Evolutionary conservation across 2,113 vertebrate genomes (phyloP), one percentile per base, ranked within the genome.

Genomic region (Fulica atra): DNA sequence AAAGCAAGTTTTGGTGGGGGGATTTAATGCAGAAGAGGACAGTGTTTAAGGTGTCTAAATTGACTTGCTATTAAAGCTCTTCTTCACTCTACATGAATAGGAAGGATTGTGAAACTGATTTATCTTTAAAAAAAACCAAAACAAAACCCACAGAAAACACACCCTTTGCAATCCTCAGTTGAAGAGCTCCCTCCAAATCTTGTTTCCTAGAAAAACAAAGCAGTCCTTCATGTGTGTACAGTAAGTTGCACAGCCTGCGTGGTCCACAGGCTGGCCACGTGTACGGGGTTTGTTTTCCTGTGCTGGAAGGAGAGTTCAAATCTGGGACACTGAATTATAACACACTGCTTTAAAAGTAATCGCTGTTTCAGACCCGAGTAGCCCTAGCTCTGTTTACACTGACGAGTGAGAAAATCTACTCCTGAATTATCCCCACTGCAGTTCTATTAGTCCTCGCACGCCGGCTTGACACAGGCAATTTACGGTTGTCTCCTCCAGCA

Each of bases 401-500:
- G 85, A 64, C 0, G 5, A 94, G 82, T 74, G 66, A 91, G 86
- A 90, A 92, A 83, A 94, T 68, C 86, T 92, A 17, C 80, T 92
- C 82, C 31, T 81, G 93, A 94, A 94, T 90, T 93, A 90, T 86
- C 93, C 90, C 93, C 76, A 35, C 85, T 78, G 88, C 86, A 89
- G 86, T 76, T 92, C 90, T 83, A 57, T 86, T 88, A 88, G 95
- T 72, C 69, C 72, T 95, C 4, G 1, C 82, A 33, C 2, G 1
- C 81, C 11, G 5, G 81, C 91, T 92, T 28, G 3, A 64, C 87
- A 73, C 5, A 56, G 83, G 61, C 86, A 86, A 92, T 94, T 96
- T 94, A 60, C 80, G 83, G 83, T 56, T 3, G 0, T 81, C 89
- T 94, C 48, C 79, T 78, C 82, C 82, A 60, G 85, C 64, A 60